Percentiles rank a stretch among this genome's conserved stretches.
Evolutionary conservation across 2,113 vertebrate genomes (phyloP).

Genomic region (Patagioenas fasciata): DNA sequence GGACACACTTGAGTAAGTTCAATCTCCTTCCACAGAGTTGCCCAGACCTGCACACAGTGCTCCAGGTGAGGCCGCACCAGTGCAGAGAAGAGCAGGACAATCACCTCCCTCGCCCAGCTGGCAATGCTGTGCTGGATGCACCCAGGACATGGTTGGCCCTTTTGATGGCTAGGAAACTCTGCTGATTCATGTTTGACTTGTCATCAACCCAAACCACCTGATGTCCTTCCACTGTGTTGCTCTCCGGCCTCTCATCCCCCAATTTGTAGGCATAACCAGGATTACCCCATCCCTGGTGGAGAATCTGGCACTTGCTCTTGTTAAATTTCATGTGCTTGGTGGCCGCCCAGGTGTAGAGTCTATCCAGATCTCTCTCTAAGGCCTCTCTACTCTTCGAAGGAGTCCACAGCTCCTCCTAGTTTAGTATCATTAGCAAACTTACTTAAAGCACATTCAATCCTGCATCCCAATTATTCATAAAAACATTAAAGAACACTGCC

Average conservation of each 20-base stretch:
- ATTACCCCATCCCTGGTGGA: not conserved
- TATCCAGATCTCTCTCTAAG: not conserved
- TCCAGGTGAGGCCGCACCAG: fast-evolving
- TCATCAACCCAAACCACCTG: not conserved
- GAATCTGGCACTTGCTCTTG: not conserved
- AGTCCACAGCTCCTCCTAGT: not conserved
- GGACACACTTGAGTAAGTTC: no score
- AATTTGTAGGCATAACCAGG: fast-evolving
- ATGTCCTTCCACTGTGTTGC: not conserved
- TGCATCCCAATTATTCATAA: not conserved
- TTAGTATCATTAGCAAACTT: not conserved
- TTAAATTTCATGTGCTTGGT: not conserved
- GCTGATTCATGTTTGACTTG: no score
- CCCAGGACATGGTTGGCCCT: fast-evolving
- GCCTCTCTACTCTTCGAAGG: fast-evolving
- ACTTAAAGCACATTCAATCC: not conserved
- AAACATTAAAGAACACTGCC: not conserved
- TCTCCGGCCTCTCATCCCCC: not conserved
- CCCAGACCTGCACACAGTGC: not conserved
- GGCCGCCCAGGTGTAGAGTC: not conserved
- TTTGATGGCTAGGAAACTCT: not conserved
- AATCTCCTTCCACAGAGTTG: no score
- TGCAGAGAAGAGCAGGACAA: no score
- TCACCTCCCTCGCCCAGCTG: no score
- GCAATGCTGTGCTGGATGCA: no score